These are phyloP conservation scores for Falco biarmicus DNA, from an alignment of 2,797 vertebrate species.

Conservation along the genomic window DNA sequence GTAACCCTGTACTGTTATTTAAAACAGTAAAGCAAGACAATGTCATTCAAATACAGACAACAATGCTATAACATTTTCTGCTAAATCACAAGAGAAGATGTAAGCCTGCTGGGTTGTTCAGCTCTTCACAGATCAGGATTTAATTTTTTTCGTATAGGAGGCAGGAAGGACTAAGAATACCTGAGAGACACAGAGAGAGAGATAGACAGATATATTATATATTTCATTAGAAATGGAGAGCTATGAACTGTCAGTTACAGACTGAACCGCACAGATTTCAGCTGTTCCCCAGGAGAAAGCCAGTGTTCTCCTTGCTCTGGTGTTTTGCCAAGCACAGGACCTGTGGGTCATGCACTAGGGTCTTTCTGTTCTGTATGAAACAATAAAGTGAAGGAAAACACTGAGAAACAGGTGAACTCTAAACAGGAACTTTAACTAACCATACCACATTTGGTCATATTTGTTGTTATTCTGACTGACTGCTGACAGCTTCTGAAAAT, in stretches of 20 bases:
- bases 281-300: neutral
- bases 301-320: neutral
- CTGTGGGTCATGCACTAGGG: fast-evolving
- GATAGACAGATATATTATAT: neutral
- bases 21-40: neutral
- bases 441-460: neutral
- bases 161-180: neutral
- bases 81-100: neutral
- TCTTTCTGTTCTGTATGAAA: neutral
- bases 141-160: neutral
- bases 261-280: neutral
- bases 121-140: neutral
- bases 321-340: neutral
- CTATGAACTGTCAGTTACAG: fast-evolving
- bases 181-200: neutral
- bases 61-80: neutral
- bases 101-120: neutral
- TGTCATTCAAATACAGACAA: neutral
- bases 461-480: neutral
- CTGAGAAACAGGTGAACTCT: neutral
- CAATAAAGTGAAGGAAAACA: neutral
- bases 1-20: neutral
- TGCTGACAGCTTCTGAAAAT: neutral
- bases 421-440: neutral
- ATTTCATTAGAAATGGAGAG: neutral